Base-by-base conservation (phyloP, 2,888 invertebrate genomes). In the Athripsodes cinereus region DNA sequence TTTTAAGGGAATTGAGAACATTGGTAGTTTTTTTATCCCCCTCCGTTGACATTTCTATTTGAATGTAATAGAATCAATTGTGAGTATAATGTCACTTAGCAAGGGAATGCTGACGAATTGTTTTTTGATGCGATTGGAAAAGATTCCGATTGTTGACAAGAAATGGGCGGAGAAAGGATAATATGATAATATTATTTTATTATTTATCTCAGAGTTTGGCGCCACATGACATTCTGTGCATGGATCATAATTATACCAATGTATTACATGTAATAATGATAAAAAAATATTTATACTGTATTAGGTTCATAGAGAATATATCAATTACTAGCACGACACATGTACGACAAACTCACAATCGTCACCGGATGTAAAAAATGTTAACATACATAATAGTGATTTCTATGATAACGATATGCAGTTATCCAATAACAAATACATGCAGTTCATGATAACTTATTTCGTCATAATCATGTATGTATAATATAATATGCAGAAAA, bases 51-150 rank as follows among this genome's bases (percentile, higher is more conserved):
- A 60, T 60, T 57, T 60, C 58, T 56, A 59, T 57, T 62, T 53
- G 59, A 52, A 62, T 62, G 40, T 44, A 44, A 55, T 46, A 57
- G 54, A 61, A 62, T 62, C 62, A 54, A 59, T 59, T 52, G 40
- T 40, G 13, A 16, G 53, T 55, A 56, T 58, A 53, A 44, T 53
- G 59, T 60, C 60, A 62, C 58, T 60, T 60, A 60, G n/a, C 55
- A 56, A 44, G 47, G 40, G 22, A 40, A 40, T 56, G 63, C 63
- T 63, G 63, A 63, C 63, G 59, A 54, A 63, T 59, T 61, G 61
- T 61, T 63, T 63, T 63, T 63, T 61, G 61, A 61, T 61, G 55
- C 59, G 47, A 51, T 46, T 19, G 48, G 53, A 40, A 46, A 55
- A 44, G 56, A 22, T 11, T 31, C 35, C 56, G 59, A 56, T 59